Base-by-base conservation (phyloP, 2,888 invertebrate genomes). In the Nomada ruficornis region DNA sequence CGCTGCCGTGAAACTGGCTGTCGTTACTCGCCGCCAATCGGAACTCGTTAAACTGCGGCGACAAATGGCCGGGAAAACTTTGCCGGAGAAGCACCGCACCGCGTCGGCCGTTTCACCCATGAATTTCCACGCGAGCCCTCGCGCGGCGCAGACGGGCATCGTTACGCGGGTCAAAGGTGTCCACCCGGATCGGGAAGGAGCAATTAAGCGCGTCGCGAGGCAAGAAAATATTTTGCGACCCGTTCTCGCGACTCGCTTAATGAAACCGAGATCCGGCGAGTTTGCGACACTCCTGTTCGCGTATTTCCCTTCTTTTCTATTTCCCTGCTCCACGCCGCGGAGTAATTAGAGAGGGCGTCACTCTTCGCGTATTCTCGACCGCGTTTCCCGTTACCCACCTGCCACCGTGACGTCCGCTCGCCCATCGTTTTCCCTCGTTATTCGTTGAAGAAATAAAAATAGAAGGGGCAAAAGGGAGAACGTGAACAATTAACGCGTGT, bases 51-150 rank as follows among this genome's bases (percentile, higher is more conserved):
- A 76, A 72, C 62, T 9, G 50, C 71, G 54, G n/a, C 60, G 60
- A 80, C 82, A 64, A 82, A 80, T 64, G 63, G 76, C 55, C 71
- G 52, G 63, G 50, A 64, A 82, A 77, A 77, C 44, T 70, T 74
- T 42, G 26, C 50, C 26, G 78, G 54, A 18, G 4, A 18, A 50
- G 18, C 50, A 5, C 15, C 23, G 18, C 26, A 9, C 2, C 47
- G 13, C 15, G 29, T 36, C 10, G 29, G 13, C 50, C 23, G 68
- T 68, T 67, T 73, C 67, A 5, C 54, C 23, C n/a, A 20, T 23
- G 70, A 79, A 65, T 71, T 75, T 75, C 55, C 59, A 50, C 62
- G 73, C 50, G 54, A 62, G 44, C 15, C 42, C 7, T 1, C 29
- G 13, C 47, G 29, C 64, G 11, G 0, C 15, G 44, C 7, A 2